Evolutionary conservation across 2,888 invertebrate genomes (phyloP), one percentile per base, ranked within the genome.

Genomic region (Diarsia brunnea): DNA sequence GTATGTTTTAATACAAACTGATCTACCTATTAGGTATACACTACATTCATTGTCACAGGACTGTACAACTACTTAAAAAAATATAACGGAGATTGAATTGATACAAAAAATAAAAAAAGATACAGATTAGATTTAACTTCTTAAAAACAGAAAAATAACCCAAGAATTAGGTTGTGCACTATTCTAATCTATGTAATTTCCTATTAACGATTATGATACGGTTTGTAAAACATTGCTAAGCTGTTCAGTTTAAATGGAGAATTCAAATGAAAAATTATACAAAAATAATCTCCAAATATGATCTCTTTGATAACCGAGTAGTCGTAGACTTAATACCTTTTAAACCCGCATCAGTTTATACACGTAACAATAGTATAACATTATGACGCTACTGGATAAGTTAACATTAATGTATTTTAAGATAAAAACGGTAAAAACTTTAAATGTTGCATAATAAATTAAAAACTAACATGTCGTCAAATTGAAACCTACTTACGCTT

Each of bases 401-500:
- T 85, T 75, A 87, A 75, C 43, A 69, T 71, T 66, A 81, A 85
- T 89, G 87, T 89, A 89, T 87, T 88, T 84, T 84, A 84, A 84
- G 79, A 66, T 85, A 82, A 84, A 84, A 87, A 84, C 82, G 81
- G 87, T 90, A 90, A 87, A 90, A 89, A 89, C 69, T 73, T 85
- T 82, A 73, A 86, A 81, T 79, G 87, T 87, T 87, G 82, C 81
- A 81, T 86, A 88, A 89, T 90, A 89, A 91, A 90, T 90, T 87
- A 90, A 87, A 89, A 92, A 88, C 86, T 88, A 91, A 91, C 89
- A 88, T 88, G 90, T 91, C 89, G 91, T 92, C 85, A 87, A 92
- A 93, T 95, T 94, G 93, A 94, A 93, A 91, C 88, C 94, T 95
- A 95, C 94, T 95, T 95, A 95, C 78, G 84, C 91, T 94, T 95